A percentile compares a stretch with the other conserved stretches of the same genome.
Conservation (phyloP, 1,140 invertebrate species). For the Leucophenga varia region DNA sequence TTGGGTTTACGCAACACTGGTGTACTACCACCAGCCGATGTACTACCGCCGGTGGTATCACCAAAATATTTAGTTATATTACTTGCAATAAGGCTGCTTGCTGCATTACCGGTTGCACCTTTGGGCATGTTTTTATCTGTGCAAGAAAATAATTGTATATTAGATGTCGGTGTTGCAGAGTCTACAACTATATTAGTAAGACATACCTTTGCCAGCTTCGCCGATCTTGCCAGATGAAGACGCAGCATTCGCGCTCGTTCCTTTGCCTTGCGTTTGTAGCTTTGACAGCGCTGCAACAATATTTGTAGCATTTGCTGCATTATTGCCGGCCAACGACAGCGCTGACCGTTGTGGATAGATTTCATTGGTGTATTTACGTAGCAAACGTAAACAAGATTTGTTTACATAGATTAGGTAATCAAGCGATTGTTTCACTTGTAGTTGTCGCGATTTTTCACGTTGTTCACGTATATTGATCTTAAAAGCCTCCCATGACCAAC, state of each 20-base stretch:
- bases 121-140: slow-evolving; percentile 32
- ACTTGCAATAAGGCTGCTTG: slow-evolving; percentile 7
- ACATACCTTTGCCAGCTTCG: neutral
- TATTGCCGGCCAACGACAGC: slow-evolving; percentile 16
- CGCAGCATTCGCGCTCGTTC: slow-evolving; percentile 57
- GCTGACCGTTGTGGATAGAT: slow-evolving; percentile 73
- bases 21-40: slow-evolving; percentile 4
- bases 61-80: slow-evolving; percentile 29
- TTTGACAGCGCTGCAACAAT: slow-evolving; percentile 58
- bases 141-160: neutral
- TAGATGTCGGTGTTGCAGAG: neutral
- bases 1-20: slow-evolving; percentile 60
- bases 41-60: slow-evolving; percentile 9
- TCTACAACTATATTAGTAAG: neutral
- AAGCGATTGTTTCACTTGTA: slow-evolving; percentile 61
- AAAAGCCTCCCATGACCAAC: slow-evolving; percentile 81
- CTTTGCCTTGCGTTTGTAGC: slow-evolving; percentile 70
- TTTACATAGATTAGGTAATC: slow-evolving; percentile 87
- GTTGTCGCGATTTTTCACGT: slow-evolving; percentile 57
- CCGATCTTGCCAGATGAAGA: slow-evolving; percentile 13
- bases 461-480: slow-evolving; percentile 67
- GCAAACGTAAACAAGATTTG: slow-evolving; percentile 75
- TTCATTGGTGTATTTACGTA: slow-evolving; percentile 84
- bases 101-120: slow-evolving; percentile 11
- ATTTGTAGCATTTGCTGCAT: slow-evolving; percentile 43